A percentile compares a stretch with the other conserved stretches of the same genome.
Evolutionary conservation across 2,113 vertebrate genomes (phyloP).

Genomic region (Eretmochelys imbricata): DNA sequence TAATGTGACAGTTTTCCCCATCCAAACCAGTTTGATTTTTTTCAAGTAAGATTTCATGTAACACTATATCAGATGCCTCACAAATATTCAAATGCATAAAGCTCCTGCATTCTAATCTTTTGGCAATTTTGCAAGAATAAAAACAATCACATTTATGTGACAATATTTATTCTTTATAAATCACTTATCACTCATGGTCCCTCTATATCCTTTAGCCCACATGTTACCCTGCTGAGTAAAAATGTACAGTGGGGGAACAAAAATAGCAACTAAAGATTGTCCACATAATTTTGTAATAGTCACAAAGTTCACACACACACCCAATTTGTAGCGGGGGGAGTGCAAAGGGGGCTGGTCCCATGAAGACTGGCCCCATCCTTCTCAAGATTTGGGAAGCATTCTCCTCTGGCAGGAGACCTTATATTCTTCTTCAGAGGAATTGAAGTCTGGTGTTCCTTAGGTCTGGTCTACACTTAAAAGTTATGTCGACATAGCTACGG

Average conservation of each 20-base stretch:
- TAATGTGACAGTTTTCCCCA: neutral
- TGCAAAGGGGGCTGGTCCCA: neutral
- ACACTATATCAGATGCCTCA: neutral
- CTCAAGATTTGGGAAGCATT: neutral
- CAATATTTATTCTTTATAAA: neutral
- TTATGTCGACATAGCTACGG: too few species aligned
- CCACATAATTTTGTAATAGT: neutral
- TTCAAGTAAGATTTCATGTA: neutral
- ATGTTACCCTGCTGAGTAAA: slow-evolving; percentile 45
- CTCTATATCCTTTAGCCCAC: slow-evolving; percentile 8
- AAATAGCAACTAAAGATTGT: neutral
- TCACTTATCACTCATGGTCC: fast-evolving
- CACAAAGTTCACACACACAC: neutral
- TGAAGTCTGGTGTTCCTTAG: neutral
- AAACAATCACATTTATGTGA: neutral
- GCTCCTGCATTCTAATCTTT: neutral
- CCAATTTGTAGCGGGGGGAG: neutral
- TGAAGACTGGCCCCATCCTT: too few species aligned
- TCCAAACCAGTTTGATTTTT: neutral
- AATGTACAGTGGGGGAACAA: neutral
- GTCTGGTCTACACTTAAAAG: too few species aligned
- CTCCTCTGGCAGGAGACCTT: neutral
- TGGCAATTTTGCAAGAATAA: neutral
- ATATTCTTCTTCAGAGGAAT: neutral
- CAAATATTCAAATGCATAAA: neutral